A percentile compares a stretch with the other conserved stretches of the same genome.
Conservation (phyloP, 2,888 invertebrate genomes). For the Torymus aiolomorphi region DNA sequence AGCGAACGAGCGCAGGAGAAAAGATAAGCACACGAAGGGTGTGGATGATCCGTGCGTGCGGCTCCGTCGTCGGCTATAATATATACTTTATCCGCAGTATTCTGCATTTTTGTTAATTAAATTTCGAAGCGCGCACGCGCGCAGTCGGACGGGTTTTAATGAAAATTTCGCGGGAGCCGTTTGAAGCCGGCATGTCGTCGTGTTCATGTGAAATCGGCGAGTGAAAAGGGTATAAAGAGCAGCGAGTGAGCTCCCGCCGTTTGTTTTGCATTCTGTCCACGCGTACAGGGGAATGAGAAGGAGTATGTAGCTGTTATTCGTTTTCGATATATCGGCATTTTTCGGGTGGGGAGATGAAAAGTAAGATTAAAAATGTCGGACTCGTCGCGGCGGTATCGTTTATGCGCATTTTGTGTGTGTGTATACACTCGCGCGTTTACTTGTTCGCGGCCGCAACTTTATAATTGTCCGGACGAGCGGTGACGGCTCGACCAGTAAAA, state of each 20-base stretch:
- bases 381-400: not conserved
- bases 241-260: too few species aligned
- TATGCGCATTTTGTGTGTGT: too few species aligned
- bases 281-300: too few species aligned
- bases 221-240: too few species aligned
- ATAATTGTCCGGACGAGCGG: too few species aligned
- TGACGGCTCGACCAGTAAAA: too few species aligned
- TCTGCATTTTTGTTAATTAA: slow-evolving; percentile 23
- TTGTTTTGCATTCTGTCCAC: too few species aligned
- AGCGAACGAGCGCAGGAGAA: not conserved
- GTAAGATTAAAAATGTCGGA: slow-evolving; percentile 9
- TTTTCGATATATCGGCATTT: slow-evolving; percentile 45
- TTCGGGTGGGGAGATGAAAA: slow-evolving; percentile 8
- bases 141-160: slow-evolving; percentile 5
- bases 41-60: too few species aligned
- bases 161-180: slow-evolving; percentile 4
- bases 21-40: slow-evolving; percentile 18
- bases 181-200: too few species aligned
- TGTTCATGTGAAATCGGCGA: too few species aligned
- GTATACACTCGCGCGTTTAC: too few species aligned
- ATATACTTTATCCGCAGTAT: not conserved
- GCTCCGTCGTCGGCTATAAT: not conserved
- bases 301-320: slow-evolving; percentile 17
- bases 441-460: too few species aligned
- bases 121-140: not conserved